Conservation (phyloP, 2,888 invertebrate genomes). For the Dynastes tityus region DNA sequence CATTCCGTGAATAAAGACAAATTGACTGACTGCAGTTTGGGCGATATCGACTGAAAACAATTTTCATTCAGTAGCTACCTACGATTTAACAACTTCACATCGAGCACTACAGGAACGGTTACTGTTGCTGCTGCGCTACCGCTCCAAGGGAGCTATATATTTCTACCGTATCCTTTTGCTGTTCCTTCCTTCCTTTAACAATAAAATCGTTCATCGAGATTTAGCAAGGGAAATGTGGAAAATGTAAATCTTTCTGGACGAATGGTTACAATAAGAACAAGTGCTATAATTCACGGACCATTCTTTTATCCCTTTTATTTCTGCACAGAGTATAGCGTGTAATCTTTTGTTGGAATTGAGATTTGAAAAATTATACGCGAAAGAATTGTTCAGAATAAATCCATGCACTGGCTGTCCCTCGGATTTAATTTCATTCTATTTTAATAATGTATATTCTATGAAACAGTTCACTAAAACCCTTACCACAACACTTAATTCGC, state of each 20-base stretch:
- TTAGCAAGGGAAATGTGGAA: constrained; percentile 29
- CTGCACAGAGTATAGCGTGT: not conserved
- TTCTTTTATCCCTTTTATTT: constrained; percentile 3
- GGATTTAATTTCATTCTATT: too few relatives aligned
- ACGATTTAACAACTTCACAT: constrained; percentile 26
- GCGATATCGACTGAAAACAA: constrained; percentile 38
- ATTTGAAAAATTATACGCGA: constrained; percentile 1
- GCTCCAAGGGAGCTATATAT: constrained; percentile 26
- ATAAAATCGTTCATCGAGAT: constrained; percentile 31
- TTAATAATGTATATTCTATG: too few relatives aligned
- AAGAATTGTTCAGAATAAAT: too few relatives aligned
- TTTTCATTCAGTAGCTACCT: constrained; percentile 33
- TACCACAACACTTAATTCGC: too few relatives aligned
- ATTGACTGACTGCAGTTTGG: constrained; percentile 39
- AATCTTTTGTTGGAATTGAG: not conserved
- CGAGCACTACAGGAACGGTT: constrained; percentile 1
- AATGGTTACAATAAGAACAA: not conserved
- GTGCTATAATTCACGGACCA: not conserved
- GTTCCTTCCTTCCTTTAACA: constrained; percentile 21
- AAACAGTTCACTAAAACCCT: too few relatives aligned
- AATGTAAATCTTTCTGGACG: constrained; percentile 20
- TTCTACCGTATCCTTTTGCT: constrained; percentile 12
- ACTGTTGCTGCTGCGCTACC: not conserved
- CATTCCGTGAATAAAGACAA: constrained; percentile 38
- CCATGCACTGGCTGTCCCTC: too few relatives aligned